Conservation (phyloP, 2,797 vertebrate genomes). For the Malurus leucopterus region DNA sequence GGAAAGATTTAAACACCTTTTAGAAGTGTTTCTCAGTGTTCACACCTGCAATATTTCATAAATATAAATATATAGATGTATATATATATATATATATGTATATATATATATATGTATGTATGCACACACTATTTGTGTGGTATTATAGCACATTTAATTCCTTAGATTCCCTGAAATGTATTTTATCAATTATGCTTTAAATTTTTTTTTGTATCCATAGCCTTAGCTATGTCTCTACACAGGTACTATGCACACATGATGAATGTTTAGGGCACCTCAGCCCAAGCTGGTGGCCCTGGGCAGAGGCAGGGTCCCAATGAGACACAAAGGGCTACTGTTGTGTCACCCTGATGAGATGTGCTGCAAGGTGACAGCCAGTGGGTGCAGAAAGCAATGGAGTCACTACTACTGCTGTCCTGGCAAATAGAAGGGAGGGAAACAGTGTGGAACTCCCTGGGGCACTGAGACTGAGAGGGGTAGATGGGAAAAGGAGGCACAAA, state of each 20-base stretch:
- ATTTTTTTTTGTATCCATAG: neutral
- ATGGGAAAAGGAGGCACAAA: neutral
- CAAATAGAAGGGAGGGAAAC: neutral
- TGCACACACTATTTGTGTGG: rapidly evolving
- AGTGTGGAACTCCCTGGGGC: neutral
- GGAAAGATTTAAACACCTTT: neutral
- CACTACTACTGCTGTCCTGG: neutral
- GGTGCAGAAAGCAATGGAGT: neutral
- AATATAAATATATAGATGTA: neutral
- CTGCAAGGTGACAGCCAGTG: neutral
- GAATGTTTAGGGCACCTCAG: neutral
- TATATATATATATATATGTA: rapidly evolving
- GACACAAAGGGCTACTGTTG: neutral
- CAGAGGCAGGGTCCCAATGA: neutral
- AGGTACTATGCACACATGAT: neutral
- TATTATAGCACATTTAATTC: neutral
- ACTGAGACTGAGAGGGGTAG: neutral
- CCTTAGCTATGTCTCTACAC: neutral
- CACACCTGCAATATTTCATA: neutral
- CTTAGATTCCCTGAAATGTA: neutral
- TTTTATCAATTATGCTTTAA: neutral
- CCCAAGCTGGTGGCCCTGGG: neutral
- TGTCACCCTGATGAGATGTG: neutral
- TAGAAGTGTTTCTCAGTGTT: neutral
- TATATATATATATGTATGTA: rapidly evolving